Evolutionary conservation across 2,113 vertebrate species (phyloP).

Genomic region (Epinephelus fuscoguttatus): DNA sequence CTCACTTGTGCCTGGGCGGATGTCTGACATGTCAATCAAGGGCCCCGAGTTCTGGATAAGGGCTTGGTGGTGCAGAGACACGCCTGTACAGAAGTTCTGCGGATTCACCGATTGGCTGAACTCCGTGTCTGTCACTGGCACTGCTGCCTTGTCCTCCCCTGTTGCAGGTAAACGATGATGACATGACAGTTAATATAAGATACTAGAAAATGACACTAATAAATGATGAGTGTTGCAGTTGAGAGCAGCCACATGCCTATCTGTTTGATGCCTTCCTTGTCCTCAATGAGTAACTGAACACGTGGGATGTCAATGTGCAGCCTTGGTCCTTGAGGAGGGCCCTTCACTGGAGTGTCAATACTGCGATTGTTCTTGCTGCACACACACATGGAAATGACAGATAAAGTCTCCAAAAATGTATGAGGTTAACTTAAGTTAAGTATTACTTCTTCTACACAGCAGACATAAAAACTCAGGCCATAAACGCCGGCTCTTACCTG

Average conservation of each 20-base stretch:
- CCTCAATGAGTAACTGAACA: constrained; percentile 97
- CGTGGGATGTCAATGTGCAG: constrained; percentile 98
- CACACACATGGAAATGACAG: constrained; percentile 47
- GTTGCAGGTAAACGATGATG: constrained; percentile 7
- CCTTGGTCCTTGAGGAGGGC: constrained; percentile 94
- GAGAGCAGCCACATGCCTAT: constrained; percentile 86
- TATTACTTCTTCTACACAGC: background rate
- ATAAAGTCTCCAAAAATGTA: background rate
- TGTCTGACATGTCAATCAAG: constrained; percentile 98
- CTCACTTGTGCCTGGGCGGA: constrained; percentile 97
- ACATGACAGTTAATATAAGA: background rate
- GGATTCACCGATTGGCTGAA: constrained; percentile 98
- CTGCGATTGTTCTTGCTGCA: constrained; percentile 98
- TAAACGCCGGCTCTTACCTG: constrained; percentile 85
- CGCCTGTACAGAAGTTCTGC: constrained; percentile 97
- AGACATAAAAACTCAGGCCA: background rate
- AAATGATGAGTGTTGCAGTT: background rate
- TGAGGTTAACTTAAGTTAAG: background rate
- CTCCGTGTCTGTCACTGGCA: constrained; percentile 95
- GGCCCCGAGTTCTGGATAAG: constrained; percentile 98
- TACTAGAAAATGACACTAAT: background rate
- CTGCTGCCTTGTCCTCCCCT: constrained; percentile 98
- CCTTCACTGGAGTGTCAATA: constrained; percentile 98
- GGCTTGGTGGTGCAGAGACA: constrained; percentile 95
- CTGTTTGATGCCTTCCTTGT: constrained; percentile 99